phyloP scores from a whole-genome alignment of 2,797 vertebrate genomes.

The Bovichtus variegatus region DNA sequence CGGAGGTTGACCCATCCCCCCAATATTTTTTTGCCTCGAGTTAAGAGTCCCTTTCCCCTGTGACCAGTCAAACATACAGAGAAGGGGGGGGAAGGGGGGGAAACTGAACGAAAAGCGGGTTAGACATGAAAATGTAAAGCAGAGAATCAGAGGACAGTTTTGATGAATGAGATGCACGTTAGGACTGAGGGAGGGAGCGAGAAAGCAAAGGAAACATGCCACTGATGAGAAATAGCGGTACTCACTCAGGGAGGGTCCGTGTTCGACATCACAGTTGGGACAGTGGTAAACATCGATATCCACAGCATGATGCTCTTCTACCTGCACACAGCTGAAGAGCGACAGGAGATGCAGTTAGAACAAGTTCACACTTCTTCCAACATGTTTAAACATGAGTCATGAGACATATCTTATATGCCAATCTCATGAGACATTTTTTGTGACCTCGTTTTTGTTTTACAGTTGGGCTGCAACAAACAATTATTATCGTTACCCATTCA shows the following conservation, averaged over 20 bases:
- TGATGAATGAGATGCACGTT: slow-evolving; percentile 24
- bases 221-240: slow-evolving; percentile 59
- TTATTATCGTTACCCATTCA: not conserved
- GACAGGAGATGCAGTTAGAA: slow-evolving; percentile 9
- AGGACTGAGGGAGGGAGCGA: not conserved
- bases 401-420: too few relatives aligned
- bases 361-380: not conserved
- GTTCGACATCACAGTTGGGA: slow-evolving; percentile 94
- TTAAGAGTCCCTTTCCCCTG: slow-evolving; percentile 33
- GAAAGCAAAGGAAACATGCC: not conserved
- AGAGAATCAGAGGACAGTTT: slow-evolving; percentile 1
- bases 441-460: not conserved
- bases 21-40: slow-evolving; percentile 40
- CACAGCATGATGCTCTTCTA: slow-evolving; percentile 97
- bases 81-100: not conserved
- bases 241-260: slow-evolving; percentile 97
- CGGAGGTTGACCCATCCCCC: slow-evolving; percentile 34
- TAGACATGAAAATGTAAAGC: slow-evolving; percentile 23
- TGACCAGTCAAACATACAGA: slow-evolving; percentile 33
- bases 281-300: slow-evolving; percentile 99
- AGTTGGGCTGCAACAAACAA: not conserved
- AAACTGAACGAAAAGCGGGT: slow-evolving; percentile 11
- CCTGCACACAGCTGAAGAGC: slow-evolving; percentile 93
- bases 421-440: not conserved
- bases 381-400: not conserved